Base-by-base conservation (phyloP, 2,888 invertebrate species). In the Glyphotaelius pellucidus region DNA sequence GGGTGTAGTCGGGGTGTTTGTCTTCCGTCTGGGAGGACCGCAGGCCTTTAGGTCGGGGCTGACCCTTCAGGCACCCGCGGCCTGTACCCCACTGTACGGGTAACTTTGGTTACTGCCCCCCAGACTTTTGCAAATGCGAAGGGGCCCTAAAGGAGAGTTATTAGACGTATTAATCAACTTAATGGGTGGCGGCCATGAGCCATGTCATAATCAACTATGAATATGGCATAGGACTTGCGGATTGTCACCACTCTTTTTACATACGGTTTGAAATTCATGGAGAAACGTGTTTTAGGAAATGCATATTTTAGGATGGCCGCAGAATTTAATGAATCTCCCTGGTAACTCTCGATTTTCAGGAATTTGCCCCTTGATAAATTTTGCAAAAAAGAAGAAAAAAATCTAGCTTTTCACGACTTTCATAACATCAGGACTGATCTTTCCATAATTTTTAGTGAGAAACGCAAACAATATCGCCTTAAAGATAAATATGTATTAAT, bases 21-120 rank as follows among this genome's bases (percentile, higher is more conserved):
- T 80, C 89, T 38, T 80, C 89, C 80, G 89, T 89, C 89, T 89
- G 89, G 81, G 25, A 67, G 67, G 80, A 89, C 89, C 89, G 89
- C 89, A 89, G 80, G 19, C 80, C 88, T 67, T 67, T 67, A 52
- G 67, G 67, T 67, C 67, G 67, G 25, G 31, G 67, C 52, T 67
- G 67, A 79, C 88, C 52, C 87, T 52, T 47, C 14, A 32, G 35
- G n/a, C 32, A 25, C 7, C 83, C 38, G 35, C 32, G 35, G 32
- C 67, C 67, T 2, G 25, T 7, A 9, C 2, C 25, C 67, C n/a
- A 67, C 67, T 67, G 67, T 25, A 67, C 52, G 67, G 67, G 67
- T 9, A 67, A 67, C 67, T 67, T 67, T 67, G 67, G 67, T 67
- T 67, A 67, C 67, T 67, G 67, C 67, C 67, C 67, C 67, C 67